Percentiles rank a stretch among this genome's conserved stretches.
Evolutionary conservation across 2,113 vertebrate species (phyloP).

Genomic region (Grammomys surdaster): DNA sequence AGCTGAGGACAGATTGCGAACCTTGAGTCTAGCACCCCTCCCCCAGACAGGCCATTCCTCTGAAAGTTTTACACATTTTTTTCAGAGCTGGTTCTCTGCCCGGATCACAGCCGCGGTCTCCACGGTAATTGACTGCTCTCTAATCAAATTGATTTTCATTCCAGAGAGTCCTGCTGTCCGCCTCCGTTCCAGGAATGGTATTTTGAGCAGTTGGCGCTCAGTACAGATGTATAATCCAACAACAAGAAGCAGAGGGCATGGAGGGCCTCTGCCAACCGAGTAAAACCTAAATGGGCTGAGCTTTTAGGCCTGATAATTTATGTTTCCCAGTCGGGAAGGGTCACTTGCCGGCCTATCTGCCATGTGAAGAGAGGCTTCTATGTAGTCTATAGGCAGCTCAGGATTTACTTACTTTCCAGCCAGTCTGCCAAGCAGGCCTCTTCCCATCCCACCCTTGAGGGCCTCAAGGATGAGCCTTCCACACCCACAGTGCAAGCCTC

Average conservation of each 20-base stretch:
- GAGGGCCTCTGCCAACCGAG: constrained; percentile 67
- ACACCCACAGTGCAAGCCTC: neutral
- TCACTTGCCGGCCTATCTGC: constrained; percentile 57
- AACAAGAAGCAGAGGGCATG: constrained; percentile 75
- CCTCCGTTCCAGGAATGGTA: constrained; percentile 85
- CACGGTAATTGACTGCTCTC: constrained; percentile 77
- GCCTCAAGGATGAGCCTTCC: neutral
- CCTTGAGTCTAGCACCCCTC: neutral
- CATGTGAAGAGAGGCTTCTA: neutral
- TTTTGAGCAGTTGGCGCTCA: constrained; percentile 75
- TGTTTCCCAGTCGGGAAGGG: constrained; percentile 69
- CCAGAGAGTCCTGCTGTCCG: constrained; percentile 75
- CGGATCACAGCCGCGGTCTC: constrained; percentile 62
- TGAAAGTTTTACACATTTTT: neutral
- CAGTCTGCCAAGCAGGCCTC: neutral
- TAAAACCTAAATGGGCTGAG: constrained; percentile 75
- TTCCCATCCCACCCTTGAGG: neutral
- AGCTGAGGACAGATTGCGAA: neutral
- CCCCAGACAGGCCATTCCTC: neutral
- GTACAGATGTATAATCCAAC: constrained; percentile 78
- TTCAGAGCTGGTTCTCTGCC: constrained; percentile 56
- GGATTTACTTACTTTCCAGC: neutral
- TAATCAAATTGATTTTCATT: constrained; percentile 86
- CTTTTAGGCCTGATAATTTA: constrained; percentile 78
- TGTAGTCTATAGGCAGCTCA: neutral